Evolutionary conservation across 2,113 vertebrate genomes (phyloP).

Genomic region (Oreochromis spilurus): DNA sequence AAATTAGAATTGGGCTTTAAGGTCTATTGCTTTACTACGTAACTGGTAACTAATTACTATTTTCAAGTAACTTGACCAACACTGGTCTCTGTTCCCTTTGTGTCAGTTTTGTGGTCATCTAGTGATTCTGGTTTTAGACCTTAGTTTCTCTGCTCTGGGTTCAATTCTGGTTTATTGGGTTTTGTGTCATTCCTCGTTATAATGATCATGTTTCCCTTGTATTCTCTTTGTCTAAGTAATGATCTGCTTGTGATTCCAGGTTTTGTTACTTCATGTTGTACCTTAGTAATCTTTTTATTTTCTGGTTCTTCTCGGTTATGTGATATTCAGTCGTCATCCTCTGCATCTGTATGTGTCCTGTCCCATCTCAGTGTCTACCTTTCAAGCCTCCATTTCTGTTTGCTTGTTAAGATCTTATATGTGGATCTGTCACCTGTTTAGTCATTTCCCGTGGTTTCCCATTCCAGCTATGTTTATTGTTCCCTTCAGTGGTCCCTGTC

Average conservation of each 20-base stretch:
- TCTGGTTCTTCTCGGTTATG: not conserved
- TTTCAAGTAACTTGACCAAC: not conserved
- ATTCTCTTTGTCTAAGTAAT: not conserved
- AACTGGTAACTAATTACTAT: not conserved
- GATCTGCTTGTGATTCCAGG: not conserved
- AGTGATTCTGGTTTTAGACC: not conserved
- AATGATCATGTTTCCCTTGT: not conserved
- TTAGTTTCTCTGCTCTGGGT: not conserved
- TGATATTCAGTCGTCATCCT: not conserved
- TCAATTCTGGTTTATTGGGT: not conserved
- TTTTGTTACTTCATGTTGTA: not conserved
- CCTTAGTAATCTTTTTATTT: not conserved
- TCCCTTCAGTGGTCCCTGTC: not conserved
- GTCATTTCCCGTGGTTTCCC: not conserved
- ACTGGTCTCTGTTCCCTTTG: not conserved
- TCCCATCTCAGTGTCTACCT: not conserved
- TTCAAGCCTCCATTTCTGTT: not conserved
- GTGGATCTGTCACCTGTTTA: not conserved
- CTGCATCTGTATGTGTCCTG: accelerated
- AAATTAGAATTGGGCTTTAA: not conserved
- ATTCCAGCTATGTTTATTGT: not conserved
- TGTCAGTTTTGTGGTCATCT: not conserved
- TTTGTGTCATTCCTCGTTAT: not conserved
- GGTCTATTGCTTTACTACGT: not conserved
- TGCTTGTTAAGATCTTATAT: not conserved